Percentiles rank a stretch among this genome's conserved stretches.
Evolutionary conservation across 2,888 invertebrate genomes (phyloP).

Genomic region (Nesidiocoris tenuis): DNA sequence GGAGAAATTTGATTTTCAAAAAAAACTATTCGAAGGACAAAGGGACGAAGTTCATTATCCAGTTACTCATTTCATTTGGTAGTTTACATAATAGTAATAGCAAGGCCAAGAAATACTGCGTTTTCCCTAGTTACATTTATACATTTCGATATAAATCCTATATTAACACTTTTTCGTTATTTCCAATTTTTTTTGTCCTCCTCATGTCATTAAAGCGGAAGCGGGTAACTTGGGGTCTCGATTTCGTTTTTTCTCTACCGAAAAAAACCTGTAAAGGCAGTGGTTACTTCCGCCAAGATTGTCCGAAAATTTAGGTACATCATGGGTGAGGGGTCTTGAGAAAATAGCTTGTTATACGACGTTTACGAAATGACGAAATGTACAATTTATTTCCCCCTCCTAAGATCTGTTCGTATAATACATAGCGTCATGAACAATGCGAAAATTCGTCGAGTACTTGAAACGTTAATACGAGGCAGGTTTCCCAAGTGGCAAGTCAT

Average conservation of each 20-base stretch:
- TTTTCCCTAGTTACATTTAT: slow-evolving; percentile 20
- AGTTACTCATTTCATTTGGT: neutral
- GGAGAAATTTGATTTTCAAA: too few relatives aligned
- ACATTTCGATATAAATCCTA: slow-evolving; percentile 25
- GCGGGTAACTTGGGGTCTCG: slow-evolving; percentile 28
- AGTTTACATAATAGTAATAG: neutral
- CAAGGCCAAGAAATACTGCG: slow-evolving; percentile 37
- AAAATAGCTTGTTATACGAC: slow-evolving; percentile 2
- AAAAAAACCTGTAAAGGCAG: slow-evolving; percentile 25
- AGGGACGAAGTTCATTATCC: neutral
- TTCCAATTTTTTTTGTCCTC: slow-evolving; percentile 2
- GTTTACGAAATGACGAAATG: neutral
- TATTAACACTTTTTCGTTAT: slow-evolving; percentile 10
- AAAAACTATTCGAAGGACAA: too few relatives aligned
- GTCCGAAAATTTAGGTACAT: slow-evolving; percentile 18
- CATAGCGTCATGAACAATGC: too few relatives aligned
- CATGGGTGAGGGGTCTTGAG: neutral
- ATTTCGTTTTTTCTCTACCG: slow-evolving; percentile 5
- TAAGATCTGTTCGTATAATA: neutral
- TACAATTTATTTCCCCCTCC: neutral
- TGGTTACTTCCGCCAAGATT: slow-evolving; percentile 40
- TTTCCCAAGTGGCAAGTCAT: too few relatives aligned
- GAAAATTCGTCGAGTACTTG: too few relatives aligned
- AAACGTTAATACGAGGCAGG: too few relatives aligned
- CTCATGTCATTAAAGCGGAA: slow-evolving; percentile 28